These are phyloP conservation scores for Craseonycteris thonglongyai DNA, from an alignment of 2,113 vertebrate species.

Conservation along the genomic window DNA sequence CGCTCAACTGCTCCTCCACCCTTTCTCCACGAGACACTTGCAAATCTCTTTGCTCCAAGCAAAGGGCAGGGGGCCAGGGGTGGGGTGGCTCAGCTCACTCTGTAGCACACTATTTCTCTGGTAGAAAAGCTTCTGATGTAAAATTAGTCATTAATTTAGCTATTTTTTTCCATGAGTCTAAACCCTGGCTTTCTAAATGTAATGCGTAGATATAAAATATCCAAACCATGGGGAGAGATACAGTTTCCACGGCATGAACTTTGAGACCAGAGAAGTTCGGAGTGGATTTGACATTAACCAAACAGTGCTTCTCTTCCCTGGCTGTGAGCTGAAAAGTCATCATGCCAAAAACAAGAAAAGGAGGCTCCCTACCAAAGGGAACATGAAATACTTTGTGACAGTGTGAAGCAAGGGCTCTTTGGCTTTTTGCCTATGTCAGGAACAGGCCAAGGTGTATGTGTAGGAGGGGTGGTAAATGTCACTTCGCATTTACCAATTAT, in stretches of 20 bases:
- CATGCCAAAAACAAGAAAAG: not conserved
- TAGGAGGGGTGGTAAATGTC: not conserved
- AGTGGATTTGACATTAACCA: slow-evolving; percentile 27
- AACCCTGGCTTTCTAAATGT: slow-evolving; percentile 49
- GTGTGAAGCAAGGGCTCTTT: not conserved
- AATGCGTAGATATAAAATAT: slow-evolving; percentile 50
- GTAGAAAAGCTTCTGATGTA: slow-evolving; percentile 60
- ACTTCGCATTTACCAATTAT: not conserved
- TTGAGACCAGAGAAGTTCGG: not conserved
- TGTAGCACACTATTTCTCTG: slow-evolving; percentile 34
- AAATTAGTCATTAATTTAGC: slow-evolving; percentile 65
- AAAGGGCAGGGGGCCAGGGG: slow-evolving; percentile 43
- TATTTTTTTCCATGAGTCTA: slow-evolving; percentile 61
- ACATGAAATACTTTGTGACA: not conserved
- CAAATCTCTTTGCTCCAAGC: slow-evolving; percentile 37
- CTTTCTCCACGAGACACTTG: slow-evolving; percentile 42
- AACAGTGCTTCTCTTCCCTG: not conserved
- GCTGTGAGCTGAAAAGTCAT: not conserved
- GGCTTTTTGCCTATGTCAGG: not conserved
- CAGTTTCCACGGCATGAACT: slow-evolving; percentile 46
- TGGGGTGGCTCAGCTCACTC: slow-evolving; percentile 14
- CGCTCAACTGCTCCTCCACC: not conserved
- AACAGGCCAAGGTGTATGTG: not conserved
- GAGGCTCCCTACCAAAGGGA: not conserved
- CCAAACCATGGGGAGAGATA: slow-evolving; percentile 29